phyloP scores from a whole-genome alignment of 30 jellyfish, hydroid and myxozoan species.

The Aurelia aurita complex sp. Pacific region DNA sequence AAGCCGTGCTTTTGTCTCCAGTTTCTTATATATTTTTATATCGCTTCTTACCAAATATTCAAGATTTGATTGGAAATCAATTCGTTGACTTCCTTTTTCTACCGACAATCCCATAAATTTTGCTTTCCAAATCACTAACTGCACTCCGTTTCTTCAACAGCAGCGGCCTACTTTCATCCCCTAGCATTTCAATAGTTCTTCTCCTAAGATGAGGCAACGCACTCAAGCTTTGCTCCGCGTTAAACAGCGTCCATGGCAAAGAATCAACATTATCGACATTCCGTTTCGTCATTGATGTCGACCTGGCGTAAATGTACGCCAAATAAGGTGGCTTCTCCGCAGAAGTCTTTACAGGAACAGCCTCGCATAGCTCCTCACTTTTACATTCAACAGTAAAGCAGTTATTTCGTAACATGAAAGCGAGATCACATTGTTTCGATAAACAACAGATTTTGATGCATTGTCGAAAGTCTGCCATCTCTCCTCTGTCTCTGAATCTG shows the following conservation, averaged over 20 bases:
- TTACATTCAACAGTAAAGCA: slow-evolving; percentile 92
- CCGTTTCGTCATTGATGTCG: slow-evolving; percentile 47
- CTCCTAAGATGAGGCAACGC: not conserved
- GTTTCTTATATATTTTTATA: too few relatives aligned
- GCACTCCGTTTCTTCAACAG: slow-evolving; percentile 32
- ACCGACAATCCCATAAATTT: too few relatives aligned
- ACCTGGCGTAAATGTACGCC: slow-evolving; percentile 87
- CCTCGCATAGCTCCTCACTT: slow-evolving; percentile 80
- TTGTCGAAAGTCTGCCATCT: slow-evolving; percentile 76
- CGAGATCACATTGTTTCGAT: slow-evolving; percentile 82
- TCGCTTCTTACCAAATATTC: too few relatives aligned
- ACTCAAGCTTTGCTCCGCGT: not conserved
- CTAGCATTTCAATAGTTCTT: slow-evolving; percentile 15
- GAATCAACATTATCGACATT: not conserved
- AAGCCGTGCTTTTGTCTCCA: too few relatives aligned
- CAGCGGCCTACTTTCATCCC: not conserved
- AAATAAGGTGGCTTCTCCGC: slow-evolving; percentile 63
- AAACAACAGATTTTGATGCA: slow-evolving; percentile 87
- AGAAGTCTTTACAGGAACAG: slow-evolving; percentile 85
- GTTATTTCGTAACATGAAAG: slow-evolving; percentile 86
- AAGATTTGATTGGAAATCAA: too few relatives aligned
- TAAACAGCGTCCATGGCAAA: not conserved
- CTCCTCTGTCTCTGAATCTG: slow-evolving; percentile 85
- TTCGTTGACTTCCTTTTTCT: too few relatives aligned
- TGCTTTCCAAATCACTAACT: not conserved